A percentile compares a stretch with the other conserved stretches of the same genome.
Evolutionary conservation across 2,113 vertebrate genomes (phyloP).

Genomic region (Grallaria varia): DNA sequence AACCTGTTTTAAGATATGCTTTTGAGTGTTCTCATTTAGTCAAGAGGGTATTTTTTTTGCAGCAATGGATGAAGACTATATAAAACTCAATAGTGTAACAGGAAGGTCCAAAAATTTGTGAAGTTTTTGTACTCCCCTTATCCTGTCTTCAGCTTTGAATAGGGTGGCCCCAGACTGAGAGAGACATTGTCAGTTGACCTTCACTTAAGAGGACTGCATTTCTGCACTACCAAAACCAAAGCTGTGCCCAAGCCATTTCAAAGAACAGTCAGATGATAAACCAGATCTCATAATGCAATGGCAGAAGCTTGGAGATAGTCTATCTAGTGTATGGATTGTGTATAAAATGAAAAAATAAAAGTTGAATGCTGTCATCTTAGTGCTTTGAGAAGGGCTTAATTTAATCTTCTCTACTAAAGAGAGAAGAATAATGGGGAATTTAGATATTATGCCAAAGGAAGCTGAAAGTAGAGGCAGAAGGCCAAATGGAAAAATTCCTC

Average conservation of each 20-base stretch:
- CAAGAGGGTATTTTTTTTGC: background rate
- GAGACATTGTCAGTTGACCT: background rate
- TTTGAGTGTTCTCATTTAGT: background rate
- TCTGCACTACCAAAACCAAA: background rate
- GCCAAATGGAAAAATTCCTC: slow-evolving; percentile 36
- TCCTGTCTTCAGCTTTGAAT: background rate
- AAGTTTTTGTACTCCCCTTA: background rate
- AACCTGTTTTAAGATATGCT: background rate
- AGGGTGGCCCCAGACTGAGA: background rate
- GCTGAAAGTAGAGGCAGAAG: slow-evolving; percentile 27
- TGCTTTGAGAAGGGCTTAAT: slow-evolving; percentile 55
- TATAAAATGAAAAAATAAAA: slow-evolving; percentile 27
- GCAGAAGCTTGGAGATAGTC: background rate
- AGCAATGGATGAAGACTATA: background rate
- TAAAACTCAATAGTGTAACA: background rate
- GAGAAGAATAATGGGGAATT: slow-evolving; percentile 46
- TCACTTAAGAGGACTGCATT: background rate
- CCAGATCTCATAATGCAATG: background rate
- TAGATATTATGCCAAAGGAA: slow-evolving; percentile 29
- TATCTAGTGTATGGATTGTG: background rate
- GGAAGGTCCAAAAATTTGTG: background rate
- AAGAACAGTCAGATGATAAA: background rate
- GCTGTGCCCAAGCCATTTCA: background rate
- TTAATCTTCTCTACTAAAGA: slow-evolving; percentile 51
- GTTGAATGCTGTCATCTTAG: slow-evolving; percentile 16